Evolutionary conservation across 2,888 invertebrate genomes (phyloP).

Genomic region (Dastarcus helophoroides): DNA sequence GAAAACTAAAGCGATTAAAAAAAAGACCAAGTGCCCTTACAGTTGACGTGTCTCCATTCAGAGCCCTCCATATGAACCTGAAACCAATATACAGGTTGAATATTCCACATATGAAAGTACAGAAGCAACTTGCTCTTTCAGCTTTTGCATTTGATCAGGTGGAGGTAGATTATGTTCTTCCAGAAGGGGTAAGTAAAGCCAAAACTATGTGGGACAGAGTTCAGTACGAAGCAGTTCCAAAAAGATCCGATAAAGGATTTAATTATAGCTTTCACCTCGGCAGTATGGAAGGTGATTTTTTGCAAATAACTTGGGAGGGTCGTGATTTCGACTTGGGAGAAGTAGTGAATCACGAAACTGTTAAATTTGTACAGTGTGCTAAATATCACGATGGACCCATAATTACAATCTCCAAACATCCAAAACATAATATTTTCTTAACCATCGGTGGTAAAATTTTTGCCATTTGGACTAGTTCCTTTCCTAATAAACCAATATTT

Average conservation of each 20-base stretch:
- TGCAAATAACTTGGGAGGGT: conserved; percentile 52
- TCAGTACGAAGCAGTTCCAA: conserved; percentile 5
- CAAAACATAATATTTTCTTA: conserved; percentile 47
- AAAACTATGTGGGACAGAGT: neutral
- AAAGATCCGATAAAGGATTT: conserved; percentile 4
- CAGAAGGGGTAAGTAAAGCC: no score
- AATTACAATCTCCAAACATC: conserved; percentile 47
- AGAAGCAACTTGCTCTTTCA: conserved; percentile 10
- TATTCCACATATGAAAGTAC: conserved; percentile 36
- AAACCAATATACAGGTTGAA: conserved; percentile 51
- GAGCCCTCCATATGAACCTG: conserved; percentile 47
- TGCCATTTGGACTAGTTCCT: conserved; percentile 41
- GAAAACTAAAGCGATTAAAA: conserved; percentile 37
- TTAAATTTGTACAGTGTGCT: conserved; percentile 38
- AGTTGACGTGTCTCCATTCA: conserved; percentile 48
- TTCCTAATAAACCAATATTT: conserved; percentile 47
- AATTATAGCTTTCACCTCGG: conserved; percentile 10
- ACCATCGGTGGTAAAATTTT: conserved; percentile 39
- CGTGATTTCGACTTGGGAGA: conserved; percentile 53
- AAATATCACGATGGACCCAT: conserved; percentile 63
- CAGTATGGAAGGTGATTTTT: conserved; percentile 24
- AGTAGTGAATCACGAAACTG: conserved; percentile 46
- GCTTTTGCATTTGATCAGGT: conserved; percentile 20
- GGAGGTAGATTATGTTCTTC: conserved; percentile 16
- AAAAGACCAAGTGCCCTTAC: conserved; percentile 47